Evolutionary conservation across 2,113 vertebrate genomes (phyloP), one percentile per base, ranked within the genome.

Genomic region (Syngnathus floridae): DNA sequence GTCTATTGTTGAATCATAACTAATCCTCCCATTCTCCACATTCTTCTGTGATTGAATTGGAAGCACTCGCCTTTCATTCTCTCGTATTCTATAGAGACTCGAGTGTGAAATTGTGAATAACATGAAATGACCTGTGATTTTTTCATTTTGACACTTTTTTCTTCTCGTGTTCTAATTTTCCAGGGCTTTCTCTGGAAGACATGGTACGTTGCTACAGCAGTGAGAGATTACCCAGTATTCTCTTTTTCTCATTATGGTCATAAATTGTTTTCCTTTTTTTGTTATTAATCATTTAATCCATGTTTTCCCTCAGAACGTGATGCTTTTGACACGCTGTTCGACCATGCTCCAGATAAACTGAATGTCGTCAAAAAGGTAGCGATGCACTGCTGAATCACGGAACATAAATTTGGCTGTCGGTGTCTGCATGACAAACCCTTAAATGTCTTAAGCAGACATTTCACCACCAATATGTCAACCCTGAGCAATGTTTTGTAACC

Each of bases 261-360:
- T 11, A 4, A 14, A 35, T 22, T 10, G 40, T 36, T 49, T 63
- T 61, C 4, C 9, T 13, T 68, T 54, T 41, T 41, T 35, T 26
- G 14, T 41, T 62, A 31, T 41, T 0, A n/a, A 11, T 60, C 1
- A 56, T 75, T 3, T 26, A 1, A 68, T 21, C 59, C 41, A 1
- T 60, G 46, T 10, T 86, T 88, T 62, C 88, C 65, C 87, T 38
- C 89, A 99, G 97, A 99, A 79, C 92, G 95, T 1, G 97, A 99
- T 54, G 97, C 96, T 19, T 99, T 99, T 14, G 95, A 99, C 87
- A 98, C 97, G 16, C 85, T 99, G 69, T 98, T 98, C 55, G 97
- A 99, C 86, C 96, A 98, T 0, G 95, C 97, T 14, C 97, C 97
- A 7, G 97, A 99, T 84, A 98, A 99, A 74, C 94, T 99, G 52